phyloP scores from a whole-genome alignment of 2,888 invertebrate species.

The Rhimphoctona megacephalus region DNA sequence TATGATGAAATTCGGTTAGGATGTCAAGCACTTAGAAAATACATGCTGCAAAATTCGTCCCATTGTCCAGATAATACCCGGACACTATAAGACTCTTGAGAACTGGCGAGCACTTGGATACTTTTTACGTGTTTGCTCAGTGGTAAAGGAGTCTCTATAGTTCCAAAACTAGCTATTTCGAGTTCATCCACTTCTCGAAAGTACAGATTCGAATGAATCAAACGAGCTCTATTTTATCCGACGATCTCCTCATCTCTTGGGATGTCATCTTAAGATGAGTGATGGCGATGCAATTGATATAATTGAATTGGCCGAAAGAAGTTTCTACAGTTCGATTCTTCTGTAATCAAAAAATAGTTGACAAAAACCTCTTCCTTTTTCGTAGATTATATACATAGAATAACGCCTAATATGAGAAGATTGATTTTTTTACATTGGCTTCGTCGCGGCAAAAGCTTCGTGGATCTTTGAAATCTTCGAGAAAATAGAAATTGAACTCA shows the following conservation, averaged over 20 bases:
- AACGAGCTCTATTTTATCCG: not conserved
- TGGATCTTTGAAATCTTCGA: not conserved
- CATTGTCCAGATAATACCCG: constrained; percentile 18
- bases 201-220: constrained; percentile 7
- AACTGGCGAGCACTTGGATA: constrained; percentile 36
- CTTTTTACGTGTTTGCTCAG: constrained; percentile 39
- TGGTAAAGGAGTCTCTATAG: constrained; percentile 25
- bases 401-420: not conserved
- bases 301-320: not conserved
- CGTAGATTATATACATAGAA: not conserved
- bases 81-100: not conserved
- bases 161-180: constrained; percentile 34
- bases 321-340: not conserved
- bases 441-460: not conserved
- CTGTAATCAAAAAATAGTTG: not conserved
- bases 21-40: constrained; percentile 16
- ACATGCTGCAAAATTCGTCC: constrained; percentile 28
- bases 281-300: constrained; percentile 1
- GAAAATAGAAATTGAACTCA: not conserved
- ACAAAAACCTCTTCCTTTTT: not conserved
- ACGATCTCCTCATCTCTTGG: not conserved
- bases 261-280: not conserved
- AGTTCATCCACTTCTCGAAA: constrained; percentile 22
- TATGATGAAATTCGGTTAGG: not conserved
- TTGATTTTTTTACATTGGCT: not conserved